Percentiles rank a stretch among this genome's conserved stretches.
Evolutionary conservation across 2,113 vertebrate genomes (phyloP).

Genomic region (Malurus cyaneus): DNA sequence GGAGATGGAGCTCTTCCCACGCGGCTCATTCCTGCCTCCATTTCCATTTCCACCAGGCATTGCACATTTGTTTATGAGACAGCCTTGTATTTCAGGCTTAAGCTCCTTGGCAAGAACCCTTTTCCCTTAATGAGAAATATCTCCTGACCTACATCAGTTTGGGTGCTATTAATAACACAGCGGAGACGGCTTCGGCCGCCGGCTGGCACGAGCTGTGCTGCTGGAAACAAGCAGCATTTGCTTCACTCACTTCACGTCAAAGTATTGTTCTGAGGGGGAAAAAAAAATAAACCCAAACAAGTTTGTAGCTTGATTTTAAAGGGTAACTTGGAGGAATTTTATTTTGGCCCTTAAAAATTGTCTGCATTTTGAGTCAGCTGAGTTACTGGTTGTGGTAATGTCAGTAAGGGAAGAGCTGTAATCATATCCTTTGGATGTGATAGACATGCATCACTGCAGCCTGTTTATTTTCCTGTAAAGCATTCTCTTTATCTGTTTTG

Average conservation of each 20-base stretch:
- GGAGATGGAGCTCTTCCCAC: background rate
- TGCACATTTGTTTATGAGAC: constrained; percentile 46
- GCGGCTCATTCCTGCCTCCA: background rate
- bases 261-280: background rate
- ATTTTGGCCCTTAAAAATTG: background rate
- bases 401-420: background rate
- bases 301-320: background rate
- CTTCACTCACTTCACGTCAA: background rate
- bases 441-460: background rate
- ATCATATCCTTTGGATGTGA: background rate
- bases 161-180: constrained; percentile 58
- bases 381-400: background rate
- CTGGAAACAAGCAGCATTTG: constrained; percentile 27
- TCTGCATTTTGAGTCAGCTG: constrained; percentile 21
- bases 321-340: background rate
- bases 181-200: background rate
- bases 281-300: background rate
- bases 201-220: background rate
- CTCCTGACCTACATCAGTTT: constrained; percentile 63
- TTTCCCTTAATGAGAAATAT: constrained; percentile 63
- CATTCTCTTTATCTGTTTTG: background rate
- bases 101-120: constrained; percentile 51
- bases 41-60: constrained; percentile 30
- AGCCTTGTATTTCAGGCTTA: constrained; percentile 33
- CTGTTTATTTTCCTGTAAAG: background rate